Percentiles rank a stretch among this genome's conserved stretches.
These are phyloP conservation scores for Macaria notata DNA, from an alignment of 2,888 invertebrate species.

Conservation along the genomic window DNA sequence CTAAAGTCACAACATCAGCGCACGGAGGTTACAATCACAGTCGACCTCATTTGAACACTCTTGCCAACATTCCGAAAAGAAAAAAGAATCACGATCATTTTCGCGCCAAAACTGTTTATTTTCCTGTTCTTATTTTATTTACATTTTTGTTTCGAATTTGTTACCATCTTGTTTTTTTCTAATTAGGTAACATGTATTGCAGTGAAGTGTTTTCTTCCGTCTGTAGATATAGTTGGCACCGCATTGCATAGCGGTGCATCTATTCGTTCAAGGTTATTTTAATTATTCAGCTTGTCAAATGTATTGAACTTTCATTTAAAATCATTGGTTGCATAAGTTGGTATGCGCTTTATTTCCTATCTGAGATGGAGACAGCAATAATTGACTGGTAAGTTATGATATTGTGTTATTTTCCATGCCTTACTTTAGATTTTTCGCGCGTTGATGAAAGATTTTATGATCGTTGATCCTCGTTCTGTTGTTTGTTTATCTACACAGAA, in stretches of 20 bases:
- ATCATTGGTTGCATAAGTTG: constrained; percentile 11
- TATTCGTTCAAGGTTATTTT: constrained; percentile 59
- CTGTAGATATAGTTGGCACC: constrained; percentile 51
- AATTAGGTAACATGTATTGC: constrained; percentile 9
- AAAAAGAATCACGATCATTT: constrained; percentile 1
- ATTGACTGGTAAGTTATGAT: too few species aligned
- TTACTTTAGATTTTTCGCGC: too few species aligned
- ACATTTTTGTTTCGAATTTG: constrained; percentile 1
- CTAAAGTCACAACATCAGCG: neutral
- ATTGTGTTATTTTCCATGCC: too few species aligned
- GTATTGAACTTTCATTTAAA: constrained; percentile 48
- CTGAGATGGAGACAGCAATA: constrained; percentile 1
- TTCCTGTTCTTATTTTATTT: neutral
- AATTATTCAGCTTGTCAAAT: constrained; percentile 43
- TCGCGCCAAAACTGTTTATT: constrained; percentile 11
- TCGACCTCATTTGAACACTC: neutral
- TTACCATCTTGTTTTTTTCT: too few species aligned
- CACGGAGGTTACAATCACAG: neutral
- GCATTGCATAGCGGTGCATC: constrained; percentile 44
- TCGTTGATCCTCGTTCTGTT: too few species aligned
- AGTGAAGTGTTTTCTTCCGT: constrained; percentile 27
- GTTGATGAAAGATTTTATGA: too few species aligned
- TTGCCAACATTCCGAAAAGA: constrained; percentile 1
- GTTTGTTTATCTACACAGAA: too few species aligned
- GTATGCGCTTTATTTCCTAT: constrained; percentile 9